Evolutionary conservation across 2,888 invertebrate genomes (phyloP), one percentile per base, ranked within the genome.

Genomic region (Epirrhoe tristata): DNA sequence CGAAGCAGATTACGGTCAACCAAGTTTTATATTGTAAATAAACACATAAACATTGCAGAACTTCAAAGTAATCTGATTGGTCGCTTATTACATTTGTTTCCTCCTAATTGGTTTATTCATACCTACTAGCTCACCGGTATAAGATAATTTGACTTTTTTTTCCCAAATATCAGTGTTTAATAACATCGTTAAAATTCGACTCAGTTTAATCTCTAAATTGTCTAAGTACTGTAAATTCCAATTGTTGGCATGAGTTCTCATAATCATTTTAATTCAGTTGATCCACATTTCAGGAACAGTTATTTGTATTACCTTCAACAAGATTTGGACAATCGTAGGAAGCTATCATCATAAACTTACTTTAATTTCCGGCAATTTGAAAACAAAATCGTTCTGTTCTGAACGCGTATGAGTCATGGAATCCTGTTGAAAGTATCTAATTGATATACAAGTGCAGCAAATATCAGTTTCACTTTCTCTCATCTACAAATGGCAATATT

Each of bases 401-500:
- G 58, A 34, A 14, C 32, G 65, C 73, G 66, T 64, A 63, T 83
- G 80, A 78, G 76, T 81, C 81, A 82, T 80, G 76, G 84, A 84
- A 87, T 91, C 90, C 91, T 90, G 89, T 90, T 86, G 92, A 92
- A 92, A 92, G 92, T 90, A 81, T 81, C 84, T 83, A 83, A 83
- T 86, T 81, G 80, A 82, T 43, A 43, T 81, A 82, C 81, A 75
- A 80, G 80, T 80, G 81, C 83, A 82, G 87, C 78, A 82, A 81
- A 83, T 86, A 91, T 90, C 89, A 90, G 88, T 91, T 93, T 93
- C 91, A 91, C 93, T 93, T 93, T 92, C 89, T 83, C 87, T 85
- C 86, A 85, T 88, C 85, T 87, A 82, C 81, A 82, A 81, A 84
- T 82, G 84, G 85, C 81, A 81, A 85, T 87, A 93, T 91, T 90